Base-by-base conservation (phyloP, 2,113 vertebrate species). In the Tupaia chinensis region DNA sequence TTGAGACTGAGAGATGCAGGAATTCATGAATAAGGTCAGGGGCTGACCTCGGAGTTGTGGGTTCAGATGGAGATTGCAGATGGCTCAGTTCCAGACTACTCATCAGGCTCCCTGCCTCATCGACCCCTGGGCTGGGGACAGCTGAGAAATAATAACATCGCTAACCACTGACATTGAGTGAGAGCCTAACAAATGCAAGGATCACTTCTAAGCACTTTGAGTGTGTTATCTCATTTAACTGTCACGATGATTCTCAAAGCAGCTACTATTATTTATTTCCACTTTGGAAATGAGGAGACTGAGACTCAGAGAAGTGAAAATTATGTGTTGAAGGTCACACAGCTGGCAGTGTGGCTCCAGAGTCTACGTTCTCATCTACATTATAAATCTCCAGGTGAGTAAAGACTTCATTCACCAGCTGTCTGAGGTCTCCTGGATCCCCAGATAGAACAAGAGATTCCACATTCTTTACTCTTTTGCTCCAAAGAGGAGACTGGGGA, bases 161-260 rank as follows among this genome's bases (percentile, higher is more conserved):
- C 54, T 23, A 20, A 74, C 44, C 12, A 44, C 0, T 11, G 63
- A n/a, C 19, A 5, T 1, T 15, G 32, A 70, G 0, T 0, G 34
- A 77, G 20, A 34, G 22, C 11, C 78, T 65, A 25, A 10, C 17
- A 22, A 44, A 60, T 1, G 7, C 54, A 69, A 73, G 65, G 27
- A 9, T 32, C 17, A 65, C 60, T 27, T 16, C 60, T 7, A 29
- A 20, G n/a, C 25, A 19, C 68, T 80, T 4, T 1, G 1, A 4
- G 10, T 16, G 4, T 4, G 17, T 9, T 14, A 56, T n/a, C 70
- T 87, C 74, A 81, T 58, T 29, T 32, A 74, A 87, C 9, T 12
- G 44, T 32, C 12, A 27, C 11, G 11, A 69, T 8, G 23, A 10
- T 20, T 58, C 56, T 66, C 60, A 34, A 32, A 5, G 27, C 16